Base-by-base conservation (phyloP, 2,797 vertebrate species). In the Balearica regulorum region DNA sequence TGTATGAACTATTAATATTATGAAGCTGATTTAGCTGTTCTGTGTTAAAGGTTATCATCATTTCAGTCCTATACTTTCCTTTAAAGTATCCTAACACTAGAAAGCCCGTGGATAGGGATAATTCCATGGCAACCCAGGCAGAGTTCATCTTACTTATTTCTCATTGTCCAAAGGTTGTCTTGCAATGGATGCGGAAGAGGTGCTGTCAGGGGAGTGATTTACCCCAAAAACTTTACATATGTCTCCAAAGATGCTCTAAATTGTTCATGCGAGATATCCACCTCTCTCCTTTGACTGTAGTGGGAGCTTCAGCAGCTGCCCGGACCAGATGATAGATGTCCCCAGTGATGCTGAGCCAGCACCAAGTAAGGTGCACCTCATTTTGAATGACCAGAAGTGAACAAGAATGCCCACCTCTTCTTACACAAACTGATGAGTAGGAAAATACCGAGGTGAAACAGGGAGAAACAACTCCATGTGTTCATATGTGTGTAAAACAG, bases 151-250 rank as follows among this genome's bases (percentile, higher is more conserved):
- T 55, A 26, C 0, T 26, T 55, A 55, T 66, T 73, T 53, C 19
- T 86, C 6, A 16, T 3, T 21, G 6, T 19, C 13, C 43, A 25
- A 58, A 66, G 3, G 5, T 41, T 89, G 21, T 43, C 37, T 58
- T 70, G 18, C n/a, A 83, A 31, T 14, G 11, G 20, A n/a, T 25
- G 11, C 22, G 66, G 53, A 71, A 75, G 15, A 37, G 3, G 5
- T 68, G 16, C n/a, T 83, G 10, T 41, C 62, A 62, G 21, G 20
- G 35, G 9, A 54, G 9, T 37, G 11, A 39, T 81, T 71, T 78
- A 31, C 7, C 13, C 4, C 20, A 1, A 13, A 75, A 73, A 0
- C 2, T 41, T 78, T 28, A 11, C 3, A 13, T 37, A 8, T 44
- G 7, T 87, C 51, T 57, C 58, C 18, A 61, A 22, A 13, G 31